A percentile compares a stretch with the other conserved stretches of the same genome.
Evolutionary conservation across 2,888 invertebrate genomes (phyloP).

Genomic region (Andrena hattorfiana): DNA sequence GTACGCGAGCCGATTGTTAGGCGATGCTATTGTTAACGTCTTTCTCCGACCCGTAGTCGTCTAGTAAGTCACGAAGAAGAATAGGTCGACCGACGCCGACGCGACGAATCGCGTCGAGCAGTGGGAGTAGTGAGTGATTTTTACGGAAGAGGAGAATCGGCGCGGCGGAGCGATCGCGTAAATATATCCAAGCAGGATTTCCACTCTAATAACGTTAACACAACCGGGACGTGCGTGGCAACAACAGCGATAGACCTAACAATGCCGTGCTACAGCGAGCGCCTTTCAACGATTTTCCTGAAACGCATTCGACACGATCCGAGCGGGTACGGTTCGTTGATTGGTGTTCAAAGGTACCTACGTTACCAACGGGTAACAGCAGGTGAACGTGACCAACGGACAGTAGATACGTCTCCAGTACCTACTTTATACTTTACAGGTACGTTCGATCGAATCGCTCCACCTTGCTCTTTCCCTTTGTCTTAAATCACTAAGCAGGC

Average conservation of each 20-base stretch:
- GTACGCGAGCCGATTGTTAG: too few species aligned
- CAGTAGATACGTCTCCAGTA: background rate
- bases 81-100: background rate
- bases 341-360: conserved; percentile 29
- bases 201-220: conserved; percentile 73
- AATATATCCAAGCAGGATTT: conserved; percentile 68
- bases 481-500: background rate
- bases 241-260: conserved; percentile 48
- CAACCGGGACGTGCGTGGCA: conserved; percentile 37
- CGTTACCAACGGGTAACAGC: conserved; percentile 46
- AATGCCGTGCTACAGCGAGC: conserved; percentile 39
- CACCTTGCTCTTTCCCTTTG: background rate
- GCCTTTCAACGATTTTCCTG: conserved; percentile 50
- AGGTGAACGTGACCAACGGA: conserved; percentile 28
- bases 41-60: background rate
- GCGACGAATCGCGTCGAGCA: background rate
- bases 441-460: background rate
- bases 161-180: conserved; percentile 53
- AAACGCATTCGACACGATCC: conserved; percentile 25
- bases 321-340: background rate
- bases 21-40: too few species aligned
- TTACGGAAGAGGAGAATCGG: conserved; percentile 40
- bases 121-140: background rate
- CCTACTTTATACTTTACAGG: too few species aligned
- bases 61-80: background rate